Evolutionary conservation across 2,797 vertebrate species (phyloP), one percentile per base, ranked within the genome.

Genomic region (Esox lucius): DNA sequence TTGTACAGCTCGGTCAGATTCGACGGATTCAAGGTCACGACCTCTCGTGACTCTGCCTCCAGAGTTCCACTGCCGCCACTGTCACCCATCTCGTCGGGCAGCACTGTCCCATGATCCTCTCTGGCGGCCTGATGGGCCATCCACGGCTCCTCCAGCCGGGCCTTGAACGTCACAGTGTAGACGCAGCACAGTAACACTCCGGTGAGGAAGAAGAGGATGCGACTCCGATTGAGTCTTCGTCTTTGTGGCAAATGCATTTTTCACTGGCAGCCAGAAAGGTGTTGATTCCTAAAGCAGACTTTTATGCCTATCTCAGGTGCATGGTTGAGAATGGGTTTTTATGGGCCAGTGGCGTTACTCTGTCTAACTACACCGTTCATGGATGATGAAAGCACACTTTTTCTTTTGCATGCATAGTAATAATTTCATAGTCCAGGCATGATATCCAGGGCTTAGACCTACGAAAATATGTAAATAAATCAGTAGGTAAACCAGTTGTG

Each of bases 171-270:
- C 87, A 93, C 76, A 71, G 94, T 92, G 76, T 93, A 96, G 77
- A 93, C 53, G 4, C 91, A 91, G 22, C 94, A 91, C 22, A 94
- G 46, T 82, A 95, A 77, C 85, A 95, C 78, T 17, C 87, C 77
- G 31, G 92, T 93, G 77, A 95, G 15, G 39, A 96, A 85, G 84
- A 96, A 93, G 74, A 96, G 74, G 73, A 96, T 71, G 70, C 93
- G 87, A 17, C 89, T 87, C 88, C 84, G 76, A 2, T 78, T 83
- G 76, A 96, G 92, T 74, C 92, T 85, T 80, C 91, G 93, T 80
- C 91, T 91, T 79, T 75, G 76, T 78, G 90, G 88, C 70, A 91
- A 87, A 89, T 83, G 85, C 93, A 92, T 93, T 24, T 13, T 76
- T 89, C 83, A 82, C 82, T 11, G 42, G 56, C 56, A 16, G 79